Conservation (phyloP, 2,888 invertebrate species). For the Ophion obscuratus region DNA sequence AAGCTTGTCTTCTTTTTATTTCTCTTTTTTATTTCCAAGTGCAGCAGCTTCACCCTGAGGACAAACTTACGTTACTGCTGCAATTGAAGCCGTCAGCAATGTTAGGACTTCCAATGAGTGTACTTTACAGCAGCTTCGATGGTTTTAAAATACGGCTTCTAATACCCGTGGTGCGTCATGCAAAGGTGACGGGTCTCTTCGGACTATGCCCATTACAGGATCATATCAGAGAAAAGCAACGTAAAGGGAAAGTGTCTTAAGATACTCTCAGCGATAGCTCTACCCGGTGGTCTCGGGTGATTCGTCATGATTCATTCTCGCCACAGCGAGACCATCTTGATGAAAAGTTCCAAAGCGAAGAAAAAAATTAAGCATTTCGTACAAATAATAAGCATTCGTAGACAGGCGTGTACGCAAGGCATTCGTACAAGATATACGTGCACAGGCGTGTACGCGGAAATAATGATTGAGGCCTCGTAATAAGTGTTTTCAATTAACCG, state of each 20-base stretch:
- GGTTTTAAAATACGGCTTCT: slow-evolving; percentile 8
- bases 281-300: neutral
- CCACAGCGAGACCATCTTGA: neutral
- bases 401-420: neutral
- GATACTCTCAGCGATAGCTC: slow-evolving; percentile 29
- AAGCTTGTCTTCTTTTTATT: neutral
- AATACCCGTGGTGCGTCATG: slow-evolving; percentile 4
- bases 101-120: slow-evolving; percentile 36
- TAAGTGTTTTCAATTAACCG: slow-evolving; percentile 55
- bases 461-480: slow-evolving; percentile 21
- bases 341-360: too few relatives aligned
- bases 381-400: neutral
- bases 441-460: neutral
- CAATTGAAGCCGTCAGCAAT: neutral
- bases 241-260: slow-evolving; percentile 10
- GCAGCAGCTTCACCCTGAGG: neutral
- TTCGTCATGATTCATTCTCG: slow-evolving; percentile 4
- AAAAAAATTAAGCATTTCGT: too few relatives aligned
- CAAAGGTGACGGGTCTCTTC: neutral
- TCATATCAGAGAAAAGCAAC: slow-evolving; percentile 25
- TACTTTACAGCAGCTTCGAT: slow-evolving; percentile 41
- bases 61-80: neutral
- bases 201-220: slow-evolving; percentile 26
- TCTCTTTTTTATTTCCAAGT: neutral
- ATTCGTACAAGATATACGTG: neutral